phyloP scores from a whole-genome alignment of 2,888 invertebrate species.

The Drosophila neotestacea region DNA sequence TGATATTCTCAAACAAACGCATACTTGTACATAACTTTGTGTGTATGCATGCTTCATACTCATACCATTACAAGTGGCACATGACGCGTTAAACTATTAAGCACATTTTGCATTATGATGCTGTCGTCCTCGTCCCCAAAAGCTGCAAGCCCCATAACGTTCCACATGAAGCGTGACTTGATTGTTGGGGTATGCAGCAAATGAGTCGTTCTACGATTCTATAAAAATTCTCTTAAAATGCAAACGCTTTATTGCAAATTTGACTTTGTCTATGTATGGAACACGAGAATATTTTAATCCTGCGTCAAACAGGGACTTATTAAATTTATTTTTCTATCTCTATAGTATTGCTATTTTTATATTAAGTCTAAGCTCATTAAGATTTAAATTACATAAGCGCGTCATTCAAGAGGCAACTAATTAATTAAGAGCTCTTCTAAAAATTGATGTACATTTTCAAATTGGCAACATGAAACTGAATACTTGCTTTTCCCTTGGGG shows the following conservation, averaged over 20 bases:
- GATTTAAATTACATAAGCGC: not conserved
- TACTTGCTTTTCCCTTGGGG: not conserved
- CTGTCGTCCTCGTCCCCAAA: not conserved
- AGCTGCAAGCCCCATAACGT: conserved; percentile 18
- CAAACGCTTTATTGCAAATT: not conserved
- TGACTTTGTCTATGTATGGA: not conserved
- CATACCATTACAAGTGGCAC: conserved; percentile 41
- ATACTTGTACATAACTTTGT: not conserved
- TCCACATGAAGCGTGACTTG: conserved; percentile 24
- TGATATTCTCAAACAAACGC: conserved; percentile 39
- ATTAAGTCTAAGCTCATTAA: not conserved
- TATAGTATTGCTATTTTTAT: not conserved
- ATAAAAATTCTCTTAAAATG: conserved; percentile 4
- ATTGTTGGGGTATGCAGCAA: conserved; percentile 28
- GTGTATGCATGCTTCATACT: not conserved
- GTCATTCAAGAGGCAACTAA: too few relatives aligned
- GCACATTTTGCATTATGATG: conserved; percentile 48
- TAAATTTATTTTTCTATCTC: too few relatives aligned
- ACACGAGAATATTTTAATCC: not conserved
- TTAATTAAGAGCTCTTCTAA: too few relatives aligned
- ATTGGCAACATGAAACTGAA: not conserved
- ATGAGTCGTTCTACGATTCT: conserved; percentile 11
- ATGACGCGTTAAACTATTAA: conserved; percentile 74
- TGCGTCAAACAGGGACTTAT: too few relatives aligned
- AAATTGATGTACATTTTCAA: not conserved